Conservation (phyloP, 92 coral and sea anemone genomes). For the Pocillopora grandis region DNA sequence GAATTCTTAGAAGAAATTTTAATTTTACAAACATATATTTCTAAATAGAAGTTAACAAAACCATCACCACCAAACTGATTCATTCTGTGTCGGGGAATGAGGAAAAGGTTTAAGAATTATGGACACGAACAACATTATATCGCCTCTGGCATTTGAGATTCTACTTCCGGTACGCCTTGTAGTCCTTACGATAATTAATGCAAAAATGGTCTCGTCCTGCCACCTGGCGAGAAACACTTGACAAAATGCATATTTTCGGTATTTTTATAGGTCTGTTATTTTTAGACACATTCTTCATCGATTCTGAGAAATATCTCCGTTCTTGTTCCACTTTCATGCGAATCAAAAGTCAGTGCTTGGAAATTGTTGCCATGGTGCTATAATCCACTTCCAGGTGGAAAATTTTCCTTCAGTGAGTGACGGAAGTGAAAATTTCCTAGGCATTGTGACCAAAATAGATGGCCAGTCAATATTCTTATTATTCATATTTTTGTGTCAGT, state of each 20-base stretch:
- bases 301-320: neutral
- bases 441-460: neutral
- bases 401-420: conserved; percentile 53
- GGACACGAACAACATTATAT: neutral
- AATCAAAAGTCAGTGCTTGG: too few species aligned
- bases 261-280: neutral
- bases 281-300: neutral
- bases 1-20: too few species aligned
- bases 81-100: too few species aligned
- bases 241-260: neutral
- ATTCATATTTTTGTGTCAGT: too few species aligned
- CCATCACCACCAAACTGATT: too few species aligned
- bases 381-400: conserved; percentile 26
- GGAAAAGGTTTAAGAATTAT: too few species aligned
- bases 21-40: too few species aligned
- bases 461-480: too few species aligned
- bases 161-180: neutral
- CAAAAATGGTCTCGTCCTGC: neutral
- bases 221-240: neutral
- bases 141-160: neutral
- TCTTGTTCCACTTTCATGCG: neutral
- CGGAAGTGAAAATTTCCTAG: conserved; percentile 39
- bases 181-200: too few species aligned
- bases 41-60: too few species aligned
- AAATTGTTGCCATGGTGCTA: conserved; percentile 10